phyloP scores from a whole-genome alignment of 2,888 invertebrate species.

The Trimorus sp. region DNA sequence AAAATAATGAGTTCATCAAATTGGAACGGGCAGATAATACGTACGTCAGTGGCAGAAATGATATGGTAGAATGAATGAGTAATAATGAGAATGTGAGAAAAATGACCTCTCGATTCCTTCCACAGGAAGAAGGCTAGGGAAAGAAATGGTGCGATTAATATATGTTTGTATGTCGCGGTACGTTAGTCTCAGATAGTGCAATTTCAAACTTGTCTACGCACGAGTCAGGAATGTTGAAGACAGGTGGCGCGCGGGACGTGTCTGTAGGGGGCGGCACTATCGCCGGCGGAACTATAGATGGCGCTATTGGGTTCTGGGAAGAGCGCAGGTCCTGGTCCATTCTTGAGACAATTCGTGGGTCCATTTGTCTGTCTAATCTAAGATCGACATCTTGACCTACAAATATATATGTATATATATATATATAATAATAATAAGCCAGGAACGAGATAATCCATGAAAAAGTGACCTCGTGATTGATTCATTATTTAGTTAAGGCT shows the following conservation, averaged over 20 bases:
- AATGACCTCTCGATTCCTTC: constrained; percentile 80
- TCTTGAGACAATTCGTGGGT: constrained; percentile 81
- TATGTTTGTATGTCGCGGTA: background rate
- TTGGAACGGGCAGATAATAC: background rate
- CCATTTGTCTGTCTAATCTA: constrained; percentile 83
- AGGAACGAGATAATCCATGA: no score
- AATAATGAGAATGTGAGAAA: background rate
- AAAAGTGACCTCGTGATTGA: no score
- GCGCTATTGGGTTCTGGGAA: constrained; percentile 79
- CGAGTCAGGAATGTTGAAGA: constrained; percentile 79
- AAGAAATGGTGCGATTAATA: background rate
- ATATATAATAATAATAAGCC: no score
- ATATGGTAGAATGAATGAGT: no score
- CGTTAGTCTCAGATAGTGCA: background rate
- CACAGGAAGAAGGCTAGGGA: constrained; percentile 77
- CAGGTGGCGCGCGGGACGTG: constrained; percentile 70
- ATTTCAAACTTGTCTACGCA: constrained; percentile 65
- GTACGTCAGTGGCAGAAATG: no score
- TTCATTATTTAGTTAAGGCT: no score
- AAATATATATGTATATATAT: no score
- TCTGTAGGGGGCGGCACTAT: constrained; percentile 69
- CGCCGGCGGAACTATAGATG: constrained; percentile 68
- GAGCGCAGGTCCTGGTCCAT: constrained; percentile 92
- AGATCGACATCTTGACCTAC: constrained; percentile 85
- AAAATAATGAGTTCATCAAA: constrained; percentile 31